These are phyloP conservation scores for Elmis aenea DNA, from an alignment of 2,888 invertebrate genomes.

Conservation along the genomic window DNA sequence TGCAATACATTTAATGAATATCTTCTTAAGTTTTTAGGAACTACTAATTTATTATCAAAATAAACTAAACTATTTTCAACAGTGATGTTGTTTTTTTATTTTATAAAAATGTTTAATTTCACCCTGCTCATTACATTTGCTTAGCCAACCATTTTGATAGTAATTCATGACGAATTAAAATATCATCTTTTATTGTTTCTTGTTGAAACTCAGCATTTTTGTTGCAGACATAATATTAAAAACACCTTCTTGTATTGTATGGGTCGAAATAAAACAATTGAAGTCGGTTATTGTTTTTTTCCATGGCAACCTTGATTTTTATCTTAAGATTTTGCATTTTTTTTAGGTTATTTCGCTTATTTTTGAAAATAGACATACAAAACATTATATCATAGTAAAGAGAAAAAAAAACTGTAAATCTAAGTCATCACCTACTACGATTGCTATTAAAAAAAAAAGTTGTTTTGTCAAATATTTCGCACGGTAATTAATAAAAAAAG, in stretches of 20 bases:
- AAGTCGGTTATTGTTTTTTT: too few species aligned
- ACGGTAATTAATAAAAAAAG: too few species aligned
- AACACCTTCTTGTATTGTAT: conserved; percentile 2
- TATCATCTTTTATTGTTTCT: conserved; percentile 5
- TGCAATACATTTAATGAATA: conserved; percentile 17
- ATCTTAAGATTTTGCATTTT: too few species aligned
- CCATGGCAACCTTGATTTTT: too few species aligned
- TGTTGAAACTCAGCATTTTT: conserved; percentile 6
- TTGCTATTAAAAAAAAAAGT: too few species aligned
- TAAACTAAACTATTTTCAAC: conserved; percentile 17
- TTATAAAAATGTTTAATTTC: conserved; percentile 14
- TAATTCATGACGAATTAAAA: conserved; percentile 3
- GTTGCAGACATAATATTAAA: conserved; percentile 2
- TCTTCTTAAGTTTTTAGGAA: conserved; percentile 13
- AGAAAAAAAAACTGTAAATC: too few species aligned
- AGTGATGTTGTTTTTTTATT: conserved; percentile 10
- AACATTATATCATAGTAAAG: too few species aligned
- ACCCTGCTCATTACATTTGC: conserved; percentile 3
- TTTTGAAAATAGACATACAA: too few species aligned
- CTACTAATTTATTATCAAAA: conserved; percentile 13
- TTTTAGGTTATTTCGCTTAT: too few species aligned
- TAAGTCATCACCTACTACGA: too few species aligned
- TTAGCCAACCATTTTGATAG: conserved; percentile 10
- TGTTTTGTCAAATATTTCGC: too few species aligned
- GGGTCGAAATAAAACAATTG: too few species aligned